Evolutionary conservation across 35 echinoderm and acorn worm species (phyloP).

Genomic region (Patiria miniata): DNA sequence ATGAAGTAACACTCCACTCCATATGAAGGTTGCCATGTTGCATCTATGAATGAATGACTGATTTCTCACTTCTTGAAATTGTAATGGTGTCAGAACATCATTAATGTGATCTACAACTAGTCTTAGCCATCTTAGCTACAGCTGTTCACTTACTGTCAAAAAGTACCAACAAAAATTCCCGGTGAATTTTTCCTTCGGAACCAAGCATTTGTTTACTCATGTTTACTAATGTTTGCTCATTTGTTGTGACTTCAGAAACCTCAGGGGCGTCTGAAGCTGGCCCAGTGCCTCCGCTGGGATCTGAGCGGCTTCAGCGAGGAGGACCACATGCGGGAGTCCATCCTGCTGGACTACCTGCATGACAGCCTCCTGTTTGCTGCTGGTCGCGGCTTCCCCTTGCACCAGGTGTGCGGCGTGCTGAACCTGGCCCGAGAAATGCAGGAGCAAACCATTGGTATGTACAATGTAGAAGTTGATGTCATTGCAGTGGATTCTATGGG

Average conservation of each 20-base stretch:
- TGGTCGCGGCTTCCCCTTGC: slow-evolving; percentile 76
- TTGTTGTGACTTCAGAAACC: slow-evolving; percentile 56
- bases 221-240: too few species aligned
- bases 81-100: too few species aligned
- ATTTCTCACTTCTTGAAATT: too few species aligned
- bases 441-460: slow-evolving; percentile 66
- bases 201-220: too few species aligned
- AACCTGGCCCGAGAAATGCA: slow-evolving; percentile 61
- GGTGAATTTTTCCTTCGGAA: too few species aligned
- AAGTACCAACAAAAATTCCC: too few species aligned
- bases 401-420: slow-evolving; percentile 54
- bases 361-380: slow-evolving; percentile 69
- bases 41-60: too few species aligned
- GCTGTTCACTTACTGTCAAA: too few species aligned
- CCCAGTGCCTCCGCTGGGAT: slow-evolving; percentile 60
- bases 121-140: too few species aligned
- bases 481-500: neutral
- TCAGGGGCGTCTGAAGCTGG: slow-evolving; percentile 61
- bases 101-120: too few species aligned
- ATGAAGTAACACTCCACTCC: too few species aligned
- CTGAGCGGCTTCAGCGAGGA: slow-evolving; percentile 66
- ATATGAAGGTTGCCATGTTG: too few species aligned
- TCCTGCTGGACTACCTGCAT: slow-evolving; percentile 82
- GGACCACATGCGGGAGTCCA: slow-evolving; percentile 55
- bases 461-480: neutral